Conservation (phyloP, 1,140 invertebrate genomes). For the Drosophila quadrilineata region DNA sequence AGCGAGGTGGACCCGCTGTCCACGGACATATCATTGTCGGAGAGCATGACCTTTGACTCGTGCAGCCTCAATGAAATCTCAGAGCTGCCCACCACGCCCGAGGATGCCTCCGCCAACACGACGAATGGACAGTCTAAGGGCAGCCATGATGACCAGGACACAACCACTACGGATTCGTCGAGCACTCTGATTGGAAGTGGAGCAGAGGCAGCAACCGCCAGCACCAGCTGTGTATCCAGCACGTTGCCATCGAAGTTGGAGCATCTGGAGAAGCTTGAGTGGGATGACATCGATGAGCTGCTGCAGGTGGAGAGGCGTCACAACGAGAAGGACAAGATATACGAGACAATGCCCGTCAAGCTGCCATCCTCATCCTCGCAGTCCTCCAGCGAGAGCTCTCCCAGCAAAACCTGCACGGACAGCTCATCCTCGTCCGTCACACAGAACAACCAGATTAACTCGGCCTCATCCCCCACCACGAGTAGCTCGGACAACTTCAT, state of each 20-base stretch:
- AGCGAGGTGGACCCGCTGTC: constrained; percentile 69
- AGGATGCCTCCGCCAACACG: constrained; percentile 83
- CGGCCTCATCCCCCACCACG: constrained; percentile 41
- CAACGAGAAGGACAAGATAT: constrained; percentile 85
- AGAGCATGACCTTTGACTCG: constrained; percentile 80
- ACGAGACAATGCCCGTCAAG: constrained; percentile 88
- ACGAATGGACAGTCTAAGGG: constrained; percentile 68
- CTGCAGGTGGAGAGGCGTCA: constrained; percentile 86
- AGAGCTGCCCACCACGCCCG: constrained; percentile 71
- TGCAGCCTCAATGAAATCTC: constrained; percentile 75
- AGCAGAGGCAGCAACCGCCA: constrained; percentile 59
- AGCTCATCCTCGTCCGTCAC: constrained; percentile 55
- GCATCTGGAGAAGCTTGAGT: constrained; percentile 84
- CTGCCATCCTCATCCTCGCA: constrained; percentile 84
- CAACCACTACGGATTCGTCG: constrained; percentile 63
- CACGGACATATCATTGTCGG: constrained; percentile 77
- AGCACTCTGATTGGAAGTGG: constrained; percentile 47
- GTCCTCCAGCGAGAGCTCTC: constrained; percentile 72
- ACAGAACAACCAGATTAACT: constrained; percentile 41
- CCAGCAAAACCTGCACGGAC: constrained; percentile 62
- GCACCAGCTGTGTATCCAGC: constrained; percentile 83
- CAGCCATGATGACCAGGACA: constrained; percentile 55
- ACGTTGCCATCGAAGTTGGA: constrained; percentile 88
- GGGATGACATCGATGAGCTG: constrained; percentile 88
- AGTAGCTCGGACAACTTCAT: constrained; percentile 72